Percentiles rank a stretch among this genome's conserved stretches.
phyloP scores from a whole-genome alignment of 2,888 invertebrate species.

The Athripsodes cinereus region DNA sequence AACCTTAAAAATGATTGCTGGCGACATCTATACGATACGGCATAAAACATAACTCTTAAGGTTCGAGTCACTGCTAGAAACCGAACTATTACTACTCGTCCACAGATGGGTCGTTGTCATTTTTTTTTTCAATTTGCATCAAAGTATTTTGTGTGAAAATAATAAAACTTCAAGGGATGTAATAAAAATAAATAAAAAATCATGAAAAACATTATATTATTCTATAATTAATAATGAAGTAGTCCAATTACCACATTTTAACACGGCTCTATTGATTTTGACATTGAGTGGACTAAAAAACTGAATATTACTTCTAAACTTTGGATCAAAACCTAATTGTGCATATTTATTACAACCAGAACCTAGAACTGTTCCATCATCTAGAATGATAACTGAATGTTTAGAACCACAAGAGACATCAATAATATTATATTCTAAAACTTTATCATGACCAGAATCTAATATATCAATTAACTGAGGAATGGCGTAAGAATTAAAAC shows the following conservation, averaged over 20 bases:
- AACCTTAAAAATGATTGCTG: too few species aligned
- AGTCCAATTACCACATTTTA: slow-evolving; percentile 22
- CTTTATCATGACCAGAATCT: slow-evolving; percentile 38
- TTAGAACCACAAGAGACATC: slow-evolving; percentile 69
- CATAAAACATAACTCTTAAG: too few species aligned
- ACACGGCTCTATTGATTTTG: not conserved
- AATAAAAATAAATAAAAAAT: too few species aligned
- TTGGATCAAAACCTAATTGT: slow-evolving; percentile 55
- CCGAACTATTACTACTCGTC: too few species aligned
- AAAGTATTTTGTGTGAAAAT: too few species aligned
- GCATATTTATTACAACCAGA: slow-evolving; percentile 80
- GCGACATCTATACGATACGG: too few species aligned
- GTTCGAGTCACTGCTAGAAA: too few species aligned
- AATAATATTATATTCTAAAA: slow-evolving; percentile 46
- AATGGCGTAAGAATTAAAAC: slow-evolving; percentile 34
- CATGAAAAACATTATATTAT: too few species aligned
- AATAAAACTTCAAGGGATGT: too few species aligned
- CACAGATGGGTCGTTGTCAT: too few species aligned
- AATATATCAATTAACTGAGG: slow-evolving; percentile 41
- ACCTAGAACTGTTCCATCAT: slow-evolving; percentile 63
- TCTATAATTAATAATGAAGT: slow-evolving; percentile 5
- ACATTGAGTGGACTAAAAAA: slow-evolving; percentile 10
- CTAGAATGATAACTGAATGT: slow-evolving; percentile 67
- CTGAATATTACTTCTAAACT: slow-evolving; percentile 31
- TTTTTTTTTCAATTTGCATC: too few species aligned